These are phyloP conservation scores for Drosophila cracens DNA, from an alignment of 2,888 invertebrate genomes.

Conservation along the genomic window DNA sequence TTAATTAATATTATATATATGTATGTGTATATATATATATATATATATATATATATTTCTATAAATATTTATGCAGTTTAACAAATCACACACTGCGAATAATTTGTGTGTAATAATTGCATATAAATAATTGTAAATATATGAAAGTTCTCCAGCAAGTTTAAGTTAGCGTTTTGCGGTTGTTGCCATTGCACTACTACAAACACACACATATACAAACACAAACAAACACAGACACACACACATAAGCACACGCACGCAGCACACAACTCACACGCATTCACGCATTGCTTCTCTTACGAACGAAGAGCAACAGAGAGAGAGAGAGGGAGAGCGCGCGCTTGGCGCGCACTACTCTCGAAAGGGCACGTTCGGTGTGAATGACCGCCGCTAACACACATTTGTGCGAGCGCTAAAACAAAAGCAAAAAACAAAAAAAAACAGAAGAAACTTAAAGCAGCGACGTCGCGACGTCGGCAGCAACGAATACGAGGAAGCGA, in stretches of 20 bases:
- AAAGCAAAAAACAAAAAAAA: slow-evolving; percentile 53
- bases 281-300: slow-evolving; percentile 49
- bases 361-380: slow-evolving; percentile 84
- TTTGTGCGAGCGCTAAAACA: slow-evolving; percentile 78
- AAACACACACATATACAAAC: slow-evolving; percentile 11
- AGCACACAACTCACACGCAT: slow-evolving; percentile 17
- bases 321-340: slow-evolving; percentile 36
- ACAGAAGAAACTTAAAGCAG: slow-evolving; percentile 42
- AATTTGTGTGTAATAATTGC: slow-evolving; percentile 21
- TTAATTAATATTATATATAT: slow-evolving; percentile 6
- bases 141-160: slow-evolving; percentile 27
- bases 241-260: slow-evolving; percentile 21
- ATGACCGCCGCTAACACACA: slow-evolving; percentile 84
- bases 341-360: slow-evolving; percentile 54
- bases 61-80: not conserved
- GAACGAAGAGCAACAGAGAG: slow-evolving; percentile 14
- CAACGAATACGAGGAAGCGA: slow-evolving; percentile 60
- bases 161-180: slow-evolving; percentile 55
- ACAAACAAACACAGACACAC: slow-evolving; percentile 21
- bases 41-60: not conserved
- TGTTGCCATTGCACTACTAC: slow-evolving; percentile 54
- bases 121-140: slow-evolving; percentile 25
- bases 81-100: slow-evolving; percentile 4
- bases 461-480: slow-evolving; percentile 48
- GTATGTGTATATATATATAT: not conserved